Base-by-base conservation (phyloP, 2,888 invertebrate species). In the Abscondita cerata region DNA sequence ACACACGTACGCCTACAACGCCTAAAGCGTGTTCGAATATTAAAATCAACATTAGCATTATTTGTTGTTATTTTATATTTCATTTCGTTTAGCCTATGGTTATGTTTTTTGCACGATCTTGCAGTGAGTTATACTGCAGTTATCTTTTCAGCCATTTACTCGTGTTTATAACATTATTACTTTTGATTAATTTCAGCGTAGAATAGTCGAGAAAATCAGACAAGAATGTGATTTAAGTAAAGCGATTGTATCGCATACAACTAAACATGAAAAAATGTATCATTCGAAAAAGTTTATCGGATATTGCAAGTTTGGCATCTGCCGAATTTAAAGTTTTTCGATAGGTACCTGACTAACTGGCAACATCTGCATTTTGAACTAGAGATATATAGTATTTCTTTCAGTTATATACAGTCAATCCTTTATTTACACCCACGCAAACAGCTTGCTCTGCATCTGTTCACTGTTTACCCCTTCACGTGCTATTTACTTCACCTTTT, bases 331-430 rank as follows among this genome's bases (percentile, higher is more conserved):
- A 51, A 51, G 15, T 48, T 54, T 62, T 59, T 73, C 68, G 70
- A 71, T 72, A n/a, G n/a, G n/a, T n/a, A 62, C 67, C 64, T 73
- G 72, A 72, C 73, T 72, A 73, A 62, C 61, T 46, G 61, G 65
- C 48, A 72, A 71, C 73, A 73, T 73, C 73, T 74, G 73, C 70
- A 71, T 74, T 73, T 73, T 72, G 70, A 71, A 71, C 71, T 64
- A 44, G 44, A 44, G 70, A 74, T 70, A 73, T 73, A 73, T 75
- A 73, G 70, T 70, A 72, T 74, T 74, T 73, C 73, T 72, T 72
- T 73, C 70, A 73, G 67, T 73, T 38, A 58, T 44, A 48, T 47
- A 62, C 58, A 64, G 58, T 64, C 64, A 64, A 64, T 64, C 64
- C 64, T 64, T 64, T 64, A 64, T 64, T 61, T 61, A 56, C 64